Base-by-base conservation (phyloP, 1,140 invertebrate genomes). In the Ctenoplectra terminalis region DNA sequence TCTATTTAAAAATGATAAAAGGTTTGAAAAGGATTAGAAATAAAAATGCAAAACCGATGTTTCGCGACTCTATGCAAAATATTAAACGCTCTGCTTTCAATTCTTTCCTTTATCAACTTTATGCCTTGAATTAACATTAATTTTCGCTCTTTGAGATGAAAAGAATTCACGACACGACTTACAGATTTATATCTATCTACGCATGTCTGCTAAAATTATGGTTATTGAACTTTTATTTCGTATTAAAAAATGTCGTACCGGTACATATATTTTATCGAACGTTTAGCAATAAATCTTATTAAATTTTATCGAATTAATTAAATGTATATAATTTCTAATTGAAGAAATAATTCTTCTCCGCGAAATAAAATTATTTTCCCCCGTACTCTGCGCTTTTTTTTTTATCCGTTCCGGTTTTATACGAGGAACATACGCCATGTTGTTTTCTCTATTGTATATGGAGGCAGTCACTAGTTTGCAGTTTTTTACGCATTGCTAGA, bases 91-190 rank as follows among this genome's bases (percentile, higher is more conserved):
- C n/a, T 4, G 37, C 34, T n/a, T 46, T 40, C 2, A n/a, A 60
- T 31, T 72, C 31, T 13, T 23, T 23, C 26, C 17, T 23, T 6
- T n/a, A 20, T 72, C 43, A 43, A 37, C 48, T 23, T 13, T 58
- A n/a, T 37, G 23, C 1, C 52, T 72, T 43, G 34, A 58, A 73
- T 7, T 20, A 73, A 73, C 56, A 61, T 73, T 50, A 48, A 61
- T 60, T 50, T 61, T 61, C 29, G 20, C 61, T 29, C 20, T 34
- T 61, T 48, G 29, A 61, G 43, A 20, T 34, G 48, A 34, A 73
- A 50, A 40, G 71, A n/a, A 73, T 73, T 73, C 43, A 17, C 11
- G 56, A 43, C 29, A 73, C 71, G 29, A 20, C 7, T 61, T 61
- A 37, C 43, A n/a, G 15, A 4, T 31, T 31, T 73, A 8, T 9